A percentile compares a stretch with the other conserved stretches of the same genome.
Evolutionary conservation across 2,113 vertebrate genomes (phyloP).

Genomic region (Scortum barcoo): DNA sequence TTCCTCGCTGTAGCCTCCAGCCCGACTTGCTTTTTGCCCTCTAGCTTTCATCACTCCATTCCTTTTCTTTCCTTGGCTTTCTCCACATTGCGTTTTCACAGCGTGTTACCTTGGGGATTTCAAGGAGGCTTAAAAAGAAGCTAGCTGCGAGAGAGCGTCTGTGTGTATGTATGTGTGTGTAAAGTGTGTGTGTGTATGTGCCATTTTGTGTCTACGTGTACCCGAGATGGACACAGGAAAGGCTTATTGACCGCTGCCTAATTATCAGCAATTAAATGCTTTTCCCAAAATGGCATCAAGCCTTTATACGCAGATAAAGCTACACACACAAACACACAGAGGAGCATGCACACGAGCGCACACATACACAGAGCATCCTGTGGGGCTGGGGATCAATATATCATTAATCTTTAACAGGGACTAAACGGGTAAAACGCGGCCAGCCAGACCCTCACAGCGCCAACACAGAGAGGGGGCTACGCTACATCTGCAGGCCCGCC

Average conservation of each 20-base stretch:
- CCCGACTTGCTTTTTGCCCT: conserved; percentile 76
- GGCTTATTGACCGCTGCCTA: conserved; percentile 56
- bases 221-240: conserved; percentile 61
- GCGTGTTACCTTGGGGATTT: conserved; percentile 81
- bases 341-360: conserved; percentile 4
- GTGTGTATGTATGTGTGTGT: conserved; percentile 48
- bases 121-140: conserved; percentile 81
- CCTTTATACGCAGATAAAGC: conserved; percentile 43
- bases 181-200: too few species aligned
- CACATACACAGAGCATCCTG: conserved; percentile 57
- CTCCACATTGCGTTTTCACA: conserved; percentile 82
- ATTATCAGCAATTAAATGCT: conserved; percentile 72
- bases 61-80: conserved; percentile 78
- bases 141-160: conserved; percentile 65
- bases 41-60: conserved; percentile 80
- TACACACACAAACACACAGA: conserved; percentile 11
- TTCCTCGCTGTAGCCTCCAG: conserved; percentile 75
- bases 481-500: conserved; percentile 81
- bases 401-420: conserved; percentile 85
- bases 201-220: conserved; percentile 67
- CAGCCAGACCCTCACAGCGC: conserved; percentile 73
- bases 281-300: conserved; percentile 61
- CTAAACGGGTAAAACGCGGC: conserved; percentile 79
- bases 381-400: conserved; percentile 78
- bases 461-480: conserved; percentile 82